phyloP scores from a whole-genome alignment of 2,888 invertebrate species.

The Drosophila ustulata region DNA sequence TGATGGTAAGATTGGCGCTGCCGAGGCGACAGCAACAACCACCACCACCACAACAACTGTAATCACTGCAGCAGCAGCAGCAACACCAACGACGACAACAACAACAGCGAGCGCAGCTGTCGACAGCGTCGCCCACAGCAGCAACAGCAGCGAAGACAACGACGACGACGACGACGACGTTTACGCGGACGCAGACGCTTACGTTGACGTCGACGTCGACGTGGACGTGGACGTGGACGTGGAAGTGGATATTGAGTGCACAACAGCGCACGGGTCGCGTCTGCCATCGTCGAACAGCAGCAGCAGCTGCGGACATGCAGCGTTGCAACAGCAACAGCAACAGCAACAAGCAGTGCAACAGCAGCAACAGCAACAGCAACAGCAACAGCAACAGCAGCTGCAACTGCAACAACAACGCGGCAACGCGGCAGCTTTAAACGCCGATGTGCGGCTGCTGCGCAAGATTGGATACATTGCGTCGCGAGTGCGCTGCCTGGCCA shows the following conservation, averaged over 20 bases:
- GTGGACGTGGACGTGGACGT: slow-evolving; percentile 36
- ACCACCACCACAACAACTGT: slow-evolving; percentile 36
- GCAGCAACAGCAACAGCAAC: slow-evolving; percentile 10
- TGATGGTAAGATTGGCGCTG: slow-evolving; percentile 37
- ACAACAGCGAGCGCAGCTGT: slow-evolving; percentile 17
- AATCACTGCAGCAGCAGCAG: slow-evolving; percentile 25
- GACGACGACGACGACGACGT: slow-evolving; percentile 3
- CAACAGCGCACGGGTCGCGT: slow-evolving; percentile 35
- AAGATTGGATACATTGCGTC: slow-evolving; percentile 85
- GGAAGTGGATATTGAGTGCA: slow-evolving; percentile 42
- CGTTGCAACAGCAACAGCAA: slow-evolving; percentile 23
- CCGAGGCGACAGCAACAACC: slow-evolving; percentile 31
- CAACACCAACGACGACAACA: slow-evolving; percentile 13
- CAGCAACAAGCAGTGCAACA: slow-evolving; percentile 26
- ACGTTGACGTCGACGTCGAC: slow-evolving; percentile 35
- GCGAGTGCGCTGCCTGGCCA: slow-evolving; percentile 82
- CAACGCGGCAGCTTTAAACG: slow-evolving; percentile 55
- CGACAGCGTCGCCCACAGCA: slow-evolving; percentile 15
- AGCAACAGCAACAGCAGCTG: slow-evolving; percentile 19
- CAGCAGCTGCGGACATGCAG: slow-evolving; percentile 49
- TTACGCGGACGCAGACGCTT: slow-evolving; percentile 33
- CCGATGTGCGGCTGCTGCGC: slow-evolving; percentile 84
- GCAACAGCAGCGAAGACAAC: slow-evolving; percentile 17
- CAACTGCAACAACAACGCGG: slow-evolving; percentile 18
- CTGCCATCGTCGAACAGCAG: slow-evolving; percentile 41